A percentile compares a stretch with the other conserved stretches of the same genome.
Conservation (phyloP, 1,140 invertebrate species). For the Tetramorium alpestre region DNA sequence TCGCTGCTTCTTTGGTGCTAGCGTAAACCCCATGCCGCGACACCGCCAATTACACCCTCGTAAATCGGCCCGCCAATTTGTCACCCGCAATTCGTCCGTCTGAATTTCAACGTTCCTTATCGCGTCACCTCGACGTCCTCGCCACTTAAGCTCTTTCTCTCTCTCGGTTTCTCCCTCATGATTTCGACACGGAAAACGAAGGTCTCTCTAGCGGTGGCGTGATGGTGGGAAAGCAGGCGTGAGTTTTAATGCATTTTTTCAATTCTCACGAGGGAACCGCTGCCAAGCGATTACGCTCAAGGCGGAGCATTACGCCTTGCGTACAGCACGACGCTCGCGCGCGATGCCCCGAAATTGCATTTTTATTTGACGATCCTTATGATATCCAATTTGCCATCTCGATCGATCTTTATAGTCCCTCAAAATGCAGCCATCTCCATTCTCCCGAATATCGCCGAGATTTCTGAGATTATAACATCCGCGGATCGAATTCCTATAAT, state of each 20-base stretch:
- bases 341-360: constrained; percentile 9
- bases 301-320: constrained; percentile 6
- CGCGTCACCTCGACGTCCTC: constrained; percentile 51
- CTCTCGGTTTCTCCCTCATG: constrained; percentile 28
- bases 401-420: not conserved
- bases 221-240: not conserved
- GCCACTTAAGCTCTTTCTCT: constrained; percentile 32
- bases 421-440: constrained; percentile 11
- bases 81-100: constrained; percentile 67
- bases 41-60: constrained; percentile 70
- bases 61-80: constrained; percentile 74
- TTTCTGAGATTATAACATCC: constrained; percentile 22
- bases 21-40: constrained; percentile 44
- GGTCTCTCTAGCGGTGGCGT: not conserved
- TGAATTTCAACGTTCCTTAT: constrained; percentile 72
- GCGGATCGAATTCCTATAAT: not conserved
- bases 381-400: constrained; percentile 24
- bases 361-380: constrained; percentile 11
- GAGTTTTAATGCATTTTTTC: constrained; percentile 59
- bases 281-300: constrained; percentile 42
- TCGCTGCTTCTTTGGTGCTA: constrained; percentile 21
- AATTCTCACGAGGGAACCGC: constrained; percentile 5
- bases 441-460: not conserved
- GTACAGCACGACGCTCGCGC: constrained; percentile 5
- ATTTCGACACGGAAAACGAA: constrained; percentile 59